These are phyloP conservation scores for Temnothorax unifasciatus DNA, from an alignment of 2,888 invertebrate genomes.

Conservation along the genomic window DNA sequence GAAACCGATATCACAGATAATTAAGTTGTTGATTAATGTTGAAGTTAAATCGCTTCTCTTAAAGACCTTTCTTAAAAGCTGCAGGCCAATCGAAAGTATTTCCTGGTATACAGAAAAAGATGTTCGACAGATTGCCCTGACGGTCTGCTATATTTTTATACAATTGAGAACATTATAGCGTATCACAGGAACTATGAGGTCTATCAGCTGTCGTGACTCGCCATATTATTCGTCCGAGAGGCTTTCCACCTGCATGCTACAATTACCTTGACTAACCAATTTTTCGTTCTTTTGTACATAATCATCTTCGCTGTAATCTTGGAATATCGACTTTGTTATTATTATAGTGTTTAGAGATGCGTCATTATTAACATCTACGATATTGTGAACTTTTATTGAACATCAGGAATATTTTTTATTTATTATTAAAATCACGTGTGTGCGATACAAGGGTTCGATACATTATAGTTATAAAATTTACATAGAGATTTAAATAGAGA, in stretches of 20 bases:
- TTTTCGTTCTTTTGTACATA: slow-evolving; percentile 55
- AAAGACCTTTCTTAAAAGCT: neutral
- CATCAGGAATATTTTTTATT: neutral
- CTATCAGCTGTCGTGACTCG: slow-evolving; percentile 75
- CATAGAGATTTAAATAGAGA: neutral
- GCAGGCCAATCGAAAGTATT: slow-evolving; percentile 19
- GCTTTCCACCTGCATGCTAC: slow-evolving; percentile 72
- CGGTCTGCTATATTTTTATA: slow-evolving; percentile 37
- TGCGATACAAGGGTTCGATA: neutral
- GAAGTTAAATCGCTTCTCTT: neutral
- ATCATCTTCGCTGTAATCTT: slow-evolving; percentile 22
- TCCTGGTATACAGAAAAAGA: slow-evolving; percentile 45
- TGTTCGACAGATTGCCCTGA: slow-evolving; percentile 27
- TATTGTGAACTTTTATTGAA: neutral
- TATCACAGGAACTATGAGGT: slow-evolving; percentile 62
- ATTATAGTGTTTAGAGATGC: neutral
- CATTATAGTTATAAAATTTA: neutral
- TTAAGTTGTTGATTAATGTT: slow-evolving; percentile 13
- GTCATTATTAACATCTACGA: neutral
- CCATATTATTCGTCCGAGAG: slow-evolving; percentile 60
- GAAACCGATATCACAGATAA: neutral
- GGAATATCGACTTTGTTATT: slow-evolving; percentile 4
- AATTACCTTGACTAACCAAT: slow-evolving; percentile 63
- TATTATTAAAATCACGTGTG: neutral
- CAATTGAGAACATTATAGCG: slow-evolving; percentile 64